phyloP scores from a whole-genome alignment of 2,797 vertebrate genomes.

The Acanthurus tractus region DNA sequence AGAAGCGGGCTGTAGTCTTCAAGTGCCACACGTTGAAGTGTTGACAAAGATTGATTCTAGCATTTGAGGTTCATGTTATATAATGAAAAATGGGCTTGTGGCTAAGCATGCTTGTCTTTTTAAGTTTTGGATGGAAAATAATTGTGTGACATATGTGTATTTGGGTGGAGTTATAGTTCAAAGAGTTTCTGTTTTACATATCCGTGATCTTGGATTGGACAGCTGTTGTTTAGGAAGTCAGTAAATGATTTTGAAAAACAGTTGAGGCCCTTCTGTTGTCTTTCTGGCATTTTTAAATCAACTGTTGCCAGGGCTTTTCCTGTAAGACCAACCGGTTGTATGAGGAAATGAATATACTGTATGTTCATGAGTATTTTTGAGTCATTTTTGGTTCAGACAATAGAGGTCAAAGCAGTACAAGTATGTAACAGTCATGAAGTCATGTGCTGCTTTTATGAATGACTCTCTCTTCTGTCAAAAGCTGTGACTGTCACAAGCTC shows the following conservation, averaged over 20 bases:
- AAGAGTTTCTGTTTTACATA: conserved; percentile 26
- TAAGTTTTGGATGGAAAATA: neutral
- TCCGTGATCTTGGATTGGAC: neutral
- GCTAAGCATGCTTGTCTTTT: conserved; percentile 9
- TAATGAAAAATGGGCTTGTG: conserved; percentile 35
- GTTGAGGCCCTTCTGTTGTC: neutral
- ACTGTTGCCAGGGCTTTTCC: neutral
- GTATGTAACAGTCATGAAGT: conserved; percentile 76
- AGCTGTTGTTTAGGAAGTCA: neutral
- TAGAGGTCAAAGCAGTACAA: conserved; percentile 60
- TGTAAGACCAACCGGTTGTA: conserved; percentile 17
- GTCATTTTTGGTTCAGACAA: conserved; percentile 31
- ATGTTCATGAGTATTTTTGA: conserved; percentile 3
- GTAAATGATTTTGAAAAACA: neutral
- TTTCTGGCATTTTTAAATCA: neutral
- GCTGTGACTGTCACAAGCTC: conserved; percentile 81
- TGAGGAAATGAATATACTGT: neutral
- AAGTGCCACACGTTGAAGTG: neutral
- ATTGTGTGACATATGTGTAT: neutral
- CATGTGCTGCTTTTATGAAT: conserved; percentile 84
- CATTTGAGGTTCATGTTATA: conserved; percentile 32
- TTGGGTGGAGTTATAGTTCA: conserved; percentile 21
- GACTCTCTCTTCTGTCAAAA: conserved; percentile 74
- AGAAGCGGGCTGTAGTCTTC: conserved; percentile 14
- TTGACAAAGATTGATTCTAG: conserved; percentile 21